Evolutionary conservation across 2,797 vertebrate species (phyloP), one percentile per base, ranked within the genome.

Genomic region (Parotocinclus haroldoi): DNA sequence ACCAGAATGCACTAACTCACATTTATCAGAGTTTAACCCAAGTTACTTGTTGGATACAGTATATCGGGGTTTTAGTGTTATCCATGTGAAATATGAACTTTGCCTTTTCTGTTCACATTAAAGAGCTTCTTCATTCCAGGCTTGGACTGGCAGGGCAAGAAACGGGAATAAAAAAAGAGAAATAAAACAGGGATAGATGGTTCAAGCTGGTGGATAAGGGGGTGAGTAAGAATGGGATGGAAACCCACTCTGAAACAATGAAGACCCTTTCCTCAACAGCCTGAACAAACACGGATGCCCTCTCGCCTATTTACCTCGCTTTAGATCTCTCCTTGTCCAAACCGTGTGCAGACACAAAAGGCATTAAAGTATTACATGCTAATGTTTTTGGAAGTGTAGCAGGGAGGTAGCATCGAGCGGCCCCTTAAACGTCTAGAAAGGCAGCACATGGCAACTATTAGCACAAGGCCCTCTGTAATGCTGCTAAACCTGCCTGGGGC

Each of bases 361-460:
- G 86, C 87, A 91, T 90, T 89, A 90, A 87, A 81, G 89, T 88
- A 89, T 92, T 90, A 89, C 82, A 72, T 75, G 82, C 83, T 89
- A 90, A 90, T 90, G 89, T 90, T 91, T 89, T 88, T 87, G 86
- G 88, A 91, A 89, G 88, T 88, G 85, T 88, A 87, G 83, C 84
- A 37, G 61, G 66, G 68, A 73, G 71, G 61, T 69, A 60, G 68
- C 68, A 57, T 66, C 60, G 12, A 61, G 69, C 57, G 69, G 72
- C 76, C 80, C 80, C 82, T 85, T 82, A 88, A 90, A 91, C 80
- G 82, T 82, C 80, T 85, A 82, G 83, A 87, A n/a, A 83, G 84
- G 84, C 83, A 61, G 82, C 90, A 92, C 88, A 90, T 92, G 90
- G 90, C 89, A 91, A 87, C 90, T 82, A 92, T 92, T 92, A 92